Evolutionary conservation across 1,140 invertebrate species (phyloP).

Genomic region (Fopius arisanus): DNA sequence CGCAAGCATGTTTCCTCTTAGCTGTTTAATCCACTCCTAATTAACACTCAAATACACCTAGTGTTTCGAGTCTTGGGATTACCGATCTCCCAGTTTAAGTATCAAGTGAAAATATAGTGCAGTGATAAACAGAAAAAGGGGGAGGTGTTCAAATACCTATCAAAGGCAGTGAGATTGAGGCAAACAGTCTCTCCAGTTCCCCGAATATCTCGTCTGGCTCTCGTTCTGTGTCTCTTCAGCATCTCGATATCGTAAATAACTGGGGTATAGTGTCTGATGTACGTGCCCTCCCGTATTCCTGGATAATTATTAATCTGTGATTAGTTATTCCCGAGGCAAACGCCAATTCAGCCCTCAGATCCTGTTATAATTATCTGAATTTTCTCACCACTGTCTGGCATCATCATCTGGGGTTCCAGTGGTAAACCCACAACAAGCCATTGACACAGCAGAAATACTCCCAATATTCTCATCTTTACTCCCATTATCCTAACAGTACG

Average conservation of each 20-base stretch:
- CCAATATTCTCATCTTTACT: constrained; percentile 44
- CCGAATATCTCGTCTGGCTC: background rate
- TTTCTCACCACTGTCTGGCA: constrained; percentile 43
- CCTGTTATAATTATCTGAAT: background rate
- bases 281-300: constrained; percentile 34
- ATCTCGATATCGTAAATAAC: constrained; percentile 36
- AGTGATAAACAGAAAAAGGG: too few species aligned
- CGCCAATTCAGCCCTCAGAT: background rate
- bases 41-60: too few species aligned
- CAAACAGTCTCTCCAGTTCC: constrained; percentile 29
- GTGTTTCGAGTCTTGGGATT: too few species aligned
- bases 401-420: constrained; percentile 40
- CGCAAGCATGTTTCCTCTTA: too few species aligned
- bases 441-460: constrained; percentile 41
- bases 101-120: too few species aligned
- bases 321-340: background rate
- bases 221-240: constrained; percentile 28
- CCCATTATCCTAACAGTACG: constrained; percentile 17
- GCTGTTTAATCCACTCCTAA: too few species aligned
- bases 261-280: constrained; percentile 36
- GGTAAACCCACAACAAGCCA: constrained; percentile 44
- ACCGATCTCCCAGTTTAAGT: too few species aligned
- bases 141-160: too few species aligned
- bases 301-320: background rate
- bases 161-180: constrained; percentile 36